phyloP scores from a whole-genome alignment of 2,888 invertebrate species.

The Caenorhabditis sinica region DNA sequence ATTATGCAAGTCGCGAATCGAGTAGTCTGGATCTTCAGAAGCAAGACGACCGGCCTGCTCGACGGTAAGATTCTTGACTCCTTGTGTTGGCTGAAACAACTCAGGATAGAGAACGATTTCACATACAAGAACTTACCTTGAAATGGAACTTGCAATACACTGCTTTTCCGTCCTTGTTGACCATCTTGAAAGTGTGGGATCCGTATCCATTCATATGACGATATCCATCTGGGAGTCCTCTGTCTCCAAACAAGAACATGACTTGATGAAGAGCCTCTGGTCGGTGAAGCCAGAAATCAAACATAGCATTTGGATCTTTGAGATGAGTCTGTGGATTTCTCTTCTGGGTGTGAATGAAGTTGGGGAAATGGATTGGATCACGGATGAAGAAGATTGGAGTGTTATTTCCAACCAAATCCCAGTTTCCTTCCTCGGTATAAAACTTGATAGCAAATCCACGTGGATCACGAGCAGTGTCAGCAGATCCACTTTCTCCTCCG shows the following conservation, averaged over 20 bases:
- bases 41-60: slow-evolving; percentile 75
- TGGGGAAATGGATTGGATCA: slow-evolving; percentile 89
- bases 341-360: slow-evolving; percentile 96
- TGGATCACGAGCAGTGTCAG: slow-evolving; percentile 86
- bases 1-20: slow-evolving; percentile 84
- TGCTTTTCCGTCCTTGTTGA: slow-evolving; percentile 80
- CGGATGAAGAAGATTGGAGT: slow-evolving; percentile 86
- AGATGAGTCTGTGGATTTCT: slow-evolving; percentile 91
- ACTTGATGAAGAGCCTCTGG: slow-evolving; percentile 83
- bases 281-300: slow-evolving; percentile 82
- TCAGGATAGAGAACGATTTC: not conserved
- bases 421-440: slow-evolving; percentile 86
- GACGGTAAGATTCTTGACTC: slow-evolving; percentile 80
- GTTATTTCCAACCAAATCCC: slow-evolving; percentile 86
- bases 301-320: slow-evolving; percentile 85
- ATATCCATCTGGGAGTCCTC: slow-evolving; percentile 85
- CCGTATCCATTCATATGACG: slow-evolving; percentile 83
- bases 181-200: slow-evolving; percentile 83
- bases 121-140: slow-evolving; percentile 73
- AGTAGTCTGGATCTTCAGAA: slow-evolving; percentile 84
- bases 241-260: slow-evolving; percentile 84
- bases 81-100: slow-evolving; percentile 79
- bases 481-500: slow-evolving; percentile 85
- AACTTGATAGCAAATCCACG: slow-evolving; percentile 86
- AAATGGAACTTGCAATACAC: slow-evolving; percentile 83